Conservation (phyloP, 1,140 invertebrate species). For the Proctacanthus coquilletti region DNA sequence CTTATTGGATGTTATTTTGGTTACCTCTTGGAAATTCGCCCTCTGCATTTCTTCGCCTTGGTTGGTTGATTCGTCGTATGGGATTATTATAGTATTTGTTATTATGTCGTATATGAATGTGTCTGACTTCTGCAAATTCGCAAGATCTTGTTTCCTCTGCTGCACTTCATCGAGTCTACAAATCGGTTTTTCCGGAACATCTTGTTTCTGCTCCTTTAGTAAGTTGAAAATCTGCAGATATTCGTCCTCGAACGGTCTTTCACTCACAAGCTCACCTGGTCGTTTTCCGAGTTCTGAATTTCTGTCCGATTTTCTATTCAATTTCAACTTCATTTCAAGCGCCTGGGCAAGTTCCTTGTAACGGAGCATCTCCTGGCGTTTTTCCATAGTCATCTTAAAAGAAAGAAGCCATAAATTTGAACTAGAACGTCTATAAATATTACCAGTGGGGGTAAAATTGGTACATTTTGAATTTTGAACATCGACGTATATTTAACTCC, state of each 20-base stretch:
- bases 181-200: no score
- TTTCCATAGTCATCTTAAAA: slow-evolving; percentile 15
- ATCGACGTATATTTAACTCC: slow-evolving; percentile 35
- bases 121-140: slow-evolving; percentile 11
- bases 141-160: neutral
- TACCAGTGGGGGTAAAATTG: slow-evolving; percentile 46
- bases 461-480: slow-evolving; percentile 42
- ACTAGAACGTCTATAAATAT: slow-evolving; percentile 12
- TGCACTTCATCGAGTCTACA: no score
- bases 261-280: neutral
- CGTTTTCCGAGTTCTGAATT: slow-evolving; percentile 1
- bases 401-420: neutral
- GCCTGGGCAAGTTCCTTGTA: slow-evolving; percentile 23
- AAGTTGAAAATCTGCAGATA: neutral
- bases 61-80: no score
- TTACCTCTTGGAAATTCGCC: slow-evolving; percentile 1
- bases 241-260: neutral
- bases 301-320: neutral
- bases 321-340: slow-evolving; percentile 15
- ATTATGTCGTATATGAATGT: slow-evolving; percentile 8
- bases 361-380: slow-evolving; percentile 19
- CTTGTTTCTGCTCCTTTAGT: no score
- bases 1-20: neutral
- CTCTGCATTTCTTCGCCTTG: no score
- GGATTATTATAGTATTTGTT: slow-evolving; percentile 7